Evolutionary conservation across 2,113 vertebrate species (phyloP), one percentile per base, ranked within the genome.

Genomic region (Equus przewalskii): DNA sequence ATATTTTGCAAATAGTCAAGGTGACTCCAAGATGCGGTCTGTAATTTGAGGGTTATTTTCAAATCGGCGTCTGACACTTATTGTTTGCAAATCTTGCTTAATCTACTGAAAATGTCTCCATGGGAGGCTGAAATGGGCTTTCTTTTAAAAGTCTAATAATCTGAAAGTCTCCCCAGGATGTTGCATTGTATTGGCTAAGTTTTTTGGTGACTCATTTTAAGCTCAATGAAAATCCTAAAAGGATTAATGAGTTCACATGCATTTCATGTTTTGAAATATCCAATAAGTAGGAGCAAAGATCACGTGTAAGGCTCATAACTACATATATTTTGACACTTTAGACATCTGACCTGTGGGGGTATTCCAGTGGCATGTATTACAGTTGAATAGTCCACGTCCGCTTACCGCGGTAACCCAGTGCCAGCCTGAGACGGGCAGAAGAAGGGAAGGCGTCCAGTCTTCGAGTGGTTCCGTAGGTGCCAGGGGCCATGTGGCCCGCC

Each of bases 391-490:
- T 22, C 69, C 33, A 41, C 36, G 16, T 79, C 4, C 21, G 0
- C 54, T 24, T 30, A 18, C 28, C 16, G 72, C 1, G 70, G 26
- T 15, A 15, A 58, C 19, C 21, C 12, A 0, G 26, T 1, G 3
- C 1, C 18, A 36, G 64, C 22, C 46, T 0, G 13, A 49, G 64
- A 30, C 6, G 15, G 56, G 28, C 9, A 3, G 65, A 3, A 1
- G 28, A 41, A 41, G 21, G 0, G 0, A 1, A 0, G 11, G 0
- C 3, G 2, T 3, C 2, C 3, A 0, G 79, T 14, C 64, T 1
- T 1, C 0, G 1, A 9, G 51, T 24, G 64, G 21, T 2, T 26
- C n/a, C 80, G 33, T 62, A 0, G 7, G 6, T 8, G 1, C 22
- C 4, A 0, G 0, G 76, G 30, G 2, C 22, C 12, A 1, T 15